These are phyloP conservation scores for Tokudaia muenninki DNA, from an alignment of 2,797 vertebrate species.

Conservation along the genomic window DNA sequence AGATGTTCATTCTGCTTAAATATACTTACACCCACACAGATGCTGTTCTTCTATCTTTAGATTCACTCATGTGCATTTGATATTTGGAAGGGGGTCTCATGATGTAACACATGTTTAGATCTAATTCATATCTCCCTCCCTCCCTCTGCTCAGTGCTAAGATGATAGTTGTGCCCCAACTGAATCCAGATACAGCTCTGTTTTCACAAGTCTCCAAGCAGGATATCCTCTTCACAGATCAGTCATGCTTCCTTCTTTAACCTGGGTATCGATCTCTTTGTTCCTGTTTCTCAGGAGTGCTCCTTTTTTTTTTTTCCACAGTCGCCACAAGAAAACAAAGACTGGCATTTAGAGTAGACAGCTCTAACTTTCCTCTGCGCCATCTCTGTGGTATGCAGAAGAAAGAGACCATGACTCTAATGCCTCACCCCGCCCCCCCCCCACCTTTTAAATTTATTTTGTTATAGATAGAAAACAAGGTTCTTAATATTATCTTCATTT, in stretches of 20 bases:
- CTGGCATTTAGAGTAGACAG: background rate
- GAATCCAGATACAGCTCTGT: background rate
- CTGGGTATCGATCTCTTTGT: background rate
- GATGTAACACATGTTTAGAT: no score
- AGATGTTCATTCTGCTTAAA: background rate
- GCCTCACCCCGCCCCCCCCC: background rate
- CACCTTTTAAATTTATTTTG: background rate
- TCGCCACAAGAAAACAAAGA: background rate
- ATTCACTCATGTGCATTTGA: background rate
- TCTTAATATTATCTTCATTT: background rate
- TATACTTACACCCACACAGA: background rate
- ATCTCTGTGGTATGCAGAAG: background rate
- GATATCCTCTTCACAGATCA: background rate
- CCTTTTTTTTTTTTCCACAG: background rate
- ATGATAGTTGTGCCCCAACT: background rate
- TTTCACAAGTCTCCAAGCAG: background rate
- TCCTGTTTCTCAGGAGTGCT: background rate
- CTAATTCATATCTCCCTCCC: background rate
- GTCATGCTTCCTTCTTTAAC: background rate
- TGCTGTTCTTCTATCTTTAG: background rate
- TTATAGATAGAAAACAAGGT: background rate
- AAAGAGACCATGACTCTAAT: background rate
- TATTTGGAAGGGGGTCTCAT: background rate
- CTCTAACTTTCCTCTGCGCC: background rate
- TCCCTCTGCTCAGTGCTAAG: background rate